Evolutionary conservation across 2,888 invertebrate species (phyloP), one percentile per base, ranked within the genome.

Genomic region (Melinopterus prodromus): DNA sequence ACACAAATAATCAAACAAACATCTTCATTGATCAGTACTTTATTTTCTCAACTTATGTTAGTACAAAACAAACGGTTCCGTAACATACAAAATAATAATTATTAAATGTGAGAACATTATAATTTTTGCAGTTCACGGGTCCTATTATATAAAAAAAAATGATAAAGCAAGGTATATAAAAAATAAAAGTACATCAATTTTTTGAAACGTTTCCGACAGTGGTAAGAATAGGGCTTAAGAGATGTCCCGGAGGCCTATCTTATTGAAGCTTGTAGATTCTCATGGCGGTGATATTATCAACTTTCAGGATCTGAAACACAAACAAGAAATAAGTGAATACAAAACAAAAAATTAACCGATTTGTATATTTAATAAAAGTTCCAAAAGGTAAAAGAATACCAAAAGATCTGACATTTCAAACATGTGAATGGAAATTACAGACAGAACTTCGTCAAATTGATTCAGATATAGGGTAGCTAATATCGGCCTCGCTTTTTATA

Each of bases 281-380:
- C 86, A 94, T 94, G 90, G 94, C 94, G 82, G 93, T 93, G 75
- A 96, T 91, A 85, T 93, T 92, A 85, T 94, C 95, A 16, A 93
- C 93, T 76, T 93, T 94, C 91, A 95, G 93, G 35, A 93, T 91
- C 95, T 95, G 90, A 6, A 91, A 89, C 83, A 85, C 26, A 26
- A 26, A 26, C 26, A 26, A 26, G 26, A 26, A 26, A 26, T 26
- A 26, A 26, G 26, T 26, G 1, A 26, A 26, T 26, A 26, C 3
- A 26, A 26, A 26, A 26, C 26, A 26, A 26, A 2, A 26, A 1
- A 26, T 2, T 26, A 26, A 26, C 26, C 9, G 38, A 76, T 69
- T 38, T 7, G 36, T 16, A 37, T 69, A 76, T 16, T 26, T 26
- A 26, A 26, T 26, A 26, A 26, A 26, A 26, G 26, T 26, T 26